Percentiles rank a stretch among this genome's conserved stretches.
phyloP scores from a whole-genome alignment of 1,140 invertebrate genomes.

The Nilaparvata lugens region DNA sequence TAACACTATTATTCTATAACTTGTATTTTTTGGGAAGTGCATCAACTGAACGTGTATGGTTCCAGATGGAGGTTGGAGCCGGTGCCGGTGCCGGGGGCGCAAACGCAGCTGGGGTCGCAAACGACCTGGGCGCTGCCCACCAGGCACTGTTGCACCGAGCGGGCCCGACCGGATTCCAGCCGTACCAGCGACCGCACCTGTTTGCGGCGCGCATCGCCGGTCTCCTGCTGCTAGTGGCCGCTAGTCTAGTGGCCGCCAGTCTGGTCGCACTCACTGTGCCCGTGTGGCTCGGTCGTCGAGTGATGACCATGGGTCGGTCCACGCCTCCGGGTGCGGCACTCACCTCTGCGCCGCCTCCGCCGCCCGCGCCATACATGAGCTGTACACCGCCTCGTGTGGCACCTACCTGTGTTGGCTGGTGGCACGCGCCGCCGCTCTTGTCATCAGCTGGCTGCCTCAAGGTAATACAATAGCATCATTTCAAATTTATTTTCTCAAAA shows the following conservation, averaged over 20 bases:
- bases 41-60: no score
- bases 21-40: no score
- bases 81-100: slow-evolving; percentile 12
- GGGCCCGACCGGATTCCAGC: slow-evolving; percentile 71
- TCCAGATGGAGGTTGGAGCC: not conserved
- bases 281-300: slow-evolving; percentile 82
- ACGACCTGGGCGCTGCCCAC: slow-evolving; percentile 70
- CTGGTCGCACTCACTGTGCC: slow-evolving; percentile 79
- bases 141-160: slow-evolving; percentile 71
- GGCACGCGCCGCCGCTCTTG: slow-evolving; percentile 63
- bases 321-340: slow-evolving; percentile 49
- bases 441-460: slow-evolving; percentile 78
- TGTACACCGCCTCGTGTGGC: slow-evolving; percentile 91
- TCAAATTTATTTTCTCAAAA: no score
- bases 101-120: slow-evolving; percentile 36
- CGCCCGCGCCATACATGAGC: slow-evolving; percentile 71
- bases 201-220: slow-evolving; percentile 70
- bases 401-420: slow-evolving; percentile 88
- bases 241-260: slow-evolving; percentile 75
- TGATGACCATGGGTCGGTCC: no score
- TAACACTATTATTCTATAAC: no score
- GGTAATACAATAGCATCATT: no score
- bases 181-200: slow-evolving; percentile 74
- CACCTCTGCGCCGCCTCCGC: slow-evolving; percentile 36
- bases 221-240: slow-evolving; percentile 69